Evolutionary conservation across 2,888 invertebrate species (phyloP), one percentile per base, ranked within the genome.

Genomic region (Saturnia japonica): DNA sequence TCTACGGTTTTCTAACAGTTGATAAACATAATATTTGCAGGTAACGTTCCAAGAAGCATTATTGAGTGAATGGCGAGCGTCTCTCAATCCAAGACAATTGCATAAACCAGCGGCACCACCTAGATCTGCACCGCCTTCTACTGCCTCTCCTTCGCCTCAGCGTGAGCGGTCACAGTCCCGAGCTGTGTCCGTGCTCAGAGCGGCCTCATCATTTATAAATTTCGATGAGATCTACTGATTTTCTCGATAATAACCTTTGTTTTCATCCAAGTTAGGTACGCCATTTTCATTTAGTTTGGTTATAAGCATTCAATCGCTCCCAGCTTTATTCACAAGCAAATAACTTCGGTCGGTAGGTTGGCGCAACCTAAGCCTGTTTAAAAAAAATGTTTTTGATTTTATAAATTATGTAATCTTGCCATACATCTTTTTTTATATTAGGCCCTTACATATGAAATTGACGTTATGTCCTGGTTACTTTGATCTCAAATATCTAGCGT

Each of bases 191-290:
- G 93, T 94, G 0, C 82, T 94, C 0, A 79, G 80, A 68, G 94
- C 93, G 1, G 94, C 94, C 0, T 78, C 91, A 0, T 93, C 91
- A 0, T 93, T 94, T 47, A 93, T 94, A 9, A 93, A 94, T 72
- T 93, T 94, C 74, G 89, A 94, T 75, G 91, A 93, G 70, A 91
- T 91, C 72, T 93, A 93, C 77, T 91, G 72, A 82, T 16, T n/a
- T 14, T 28, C 9, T 4, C 28, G 3, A 60, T 6, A 28, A 25
- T 3, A 25, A 14, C 28, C 2, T 25, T 25, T 57, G 25, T 12
- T 3, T 12, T 25, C 25, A 6, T 25, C 14, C 14, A 14, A 60
- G 25, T 28, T 60, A n/a, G n/a, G n/a, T n/a, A 12, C 2, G 28
- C 1, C 14, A 25, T 3, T 28, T 11, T 60, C 16, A 14, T 28